Evolutionary conservation across 30 jellyfish, hydroid and myxozoan genomes (phyloP).

Genomic region (Catostylus mosaicus): DNA sequence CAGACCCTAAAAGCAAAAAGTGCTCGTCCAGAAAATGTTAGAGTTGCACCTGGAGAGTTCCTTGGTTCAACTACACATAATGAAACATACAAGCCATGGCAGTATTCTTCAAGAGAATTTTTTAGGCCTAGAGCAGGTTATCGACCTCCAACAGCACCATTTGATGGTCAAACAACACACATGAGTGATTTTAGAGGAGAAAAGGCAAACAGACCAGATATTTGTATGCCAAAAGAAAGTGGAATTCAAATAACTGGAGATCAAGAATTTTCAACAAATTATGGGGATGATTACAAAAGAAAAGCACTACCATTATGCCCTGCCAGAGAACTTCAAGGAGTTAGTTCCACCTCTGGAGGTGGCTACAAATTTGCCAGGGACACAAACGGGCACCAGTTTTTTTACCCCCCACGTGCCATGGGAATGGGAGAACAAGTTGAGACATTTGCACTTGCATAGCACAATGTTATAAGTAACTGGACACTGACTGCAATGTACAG

Average conservation of each 20-base stretch:
- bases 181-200: constrained; percentile 79
- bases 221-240: constrained; percentile 84
- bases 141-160: constrained; percentile 82
- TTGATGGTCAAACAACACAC: constrained; percentile 92
- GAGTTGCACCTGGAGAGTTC: constrained; percentile 81
- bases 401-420: constrained; percentile 57
- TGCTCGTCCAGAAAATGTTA: constrained; percentile 74
- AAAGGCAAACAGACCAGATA: constrained; percentile 66
- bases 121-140: constrained; percentile 78
- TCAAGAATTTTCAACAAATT: constrained; percentile 84
- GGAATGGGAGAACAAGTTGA: constrained; percentile 65
- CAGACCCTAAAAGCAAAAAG: constrained; percentile 76
- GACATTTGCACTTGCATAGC: constrained; percentile 63
- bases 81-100: constrained; percentile 96
- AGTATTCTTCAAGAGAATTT: constrained; percentile 53
- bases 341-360: constrained; percentile 25
- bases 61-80: constrained; percentile 89
- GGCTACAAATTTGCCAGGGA: constrained; percentile 77
- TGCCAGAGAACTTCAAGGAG: constrained; percentile 78
- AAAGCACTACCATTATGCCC: constrained; percentile 86
- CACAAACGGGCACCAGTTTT: constrained; percentile 92
- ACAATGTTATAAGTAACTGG: background rate
- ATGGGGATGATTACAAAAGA: constrained; percentile 64
- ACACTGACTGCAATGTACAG: background rate
- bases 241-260: constrained; percentile 76